Percentiles rank a stretch among this genome's conserved stretches.
Evolutionary conservation across 2,113 vertebrate genomes (phyloP).

Genomic region (Tetrao urogallus): DNA sequence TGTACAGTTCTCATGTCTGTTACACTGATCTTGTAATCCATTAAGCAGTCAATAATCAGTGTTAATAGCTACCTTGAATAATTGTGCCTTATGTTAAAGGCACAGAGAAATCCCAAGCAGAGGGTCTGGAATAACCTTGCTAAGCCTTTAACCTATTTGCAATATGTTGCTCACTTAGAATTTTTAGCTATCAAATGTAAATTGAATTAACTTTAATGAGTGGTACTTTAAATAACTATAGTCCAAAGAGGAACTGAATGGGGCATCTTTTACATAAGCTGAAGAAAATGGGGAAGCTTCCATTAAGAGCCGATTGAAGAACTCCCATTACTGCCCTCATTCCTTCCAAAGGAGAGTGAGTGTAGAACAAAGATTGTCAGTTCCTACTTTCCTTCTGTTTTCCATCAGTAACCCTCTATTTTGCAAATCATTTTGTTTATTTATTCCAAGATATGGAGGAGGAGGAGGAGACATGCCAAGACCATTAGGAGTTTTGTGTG

Average conservation of each 20-base stretch:
- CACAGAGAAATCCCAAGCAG: not conserved
- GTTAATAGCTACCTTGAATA: not conserved
- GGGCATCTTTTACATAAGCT: not conserved
- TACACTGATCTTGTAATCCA: not conserved
- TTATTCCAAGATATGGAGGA: not conserved
- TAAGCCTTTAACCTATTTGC: not conserved
- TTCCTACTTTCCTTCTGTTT: not conserved
- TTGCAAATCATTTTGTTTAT: not conserved
- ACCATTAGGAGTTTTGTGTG: not conserved
- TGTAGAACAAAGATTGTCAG: not conserved
- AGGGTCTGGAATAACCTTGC: not conserved
- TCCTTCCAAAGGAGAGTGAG: not conserved
- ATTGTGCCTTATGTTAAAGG: not conserved
- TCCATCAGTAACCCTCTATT: not conserved
- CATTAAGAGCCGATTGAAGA: not conserved
- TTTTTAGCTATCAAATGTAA: not conserved
- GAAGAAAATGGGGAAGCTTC: not conserved
- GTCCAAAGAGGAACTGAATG: not conserved
- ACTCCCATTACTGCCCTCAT: not conserved
- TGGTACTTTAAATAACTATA: not conserved
- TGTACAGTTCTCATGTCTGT: not conserved
- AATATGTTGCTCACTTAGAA: not conserved
- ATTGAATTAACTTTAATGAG: not conserved
- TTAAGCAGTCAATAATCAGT: not conserved
- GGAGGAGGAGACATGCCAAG: not conserved